Evolutionary conservation across 2,113 vertebrate species (phyloP), one percentile per base, ranked within the genome.

Genomic region (Sitta europaea): DNA sequence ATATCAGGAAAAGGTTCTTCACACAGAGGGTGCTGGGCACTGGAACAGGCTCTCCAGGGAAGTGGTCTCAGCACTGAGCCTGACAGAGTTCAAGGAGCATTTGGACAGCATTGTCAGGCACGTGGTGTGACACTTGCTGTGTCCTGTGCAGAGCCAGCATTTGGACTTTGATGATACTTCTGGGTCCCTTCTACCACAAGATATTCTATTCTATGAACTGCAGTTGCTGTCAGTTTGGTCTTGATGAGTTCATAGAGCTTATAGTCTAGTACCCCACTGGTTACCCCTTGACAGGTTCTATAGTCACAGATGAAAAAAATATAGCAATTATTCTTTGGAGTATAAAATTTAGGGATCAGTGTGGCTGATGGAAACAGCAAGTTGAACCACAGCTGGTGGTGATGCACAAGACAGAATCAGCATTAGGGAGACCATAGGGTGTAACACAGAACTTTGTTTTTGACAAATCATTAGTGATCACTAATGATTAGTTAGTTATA

Each of bases 21-120:
- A 42, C 8, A 16, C 11, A 29, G 42, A 14, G 15, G 1, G 5
- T 10, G 8, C 0, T 75, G 24, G 4, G 24, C 10, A 11, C 31
- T 31, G 71, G 43, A 17, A 35, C 0, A 35, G 42, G 15, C 10
- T 75, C 8, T 12, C 61, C 35, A 57, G 12, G 3, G 15, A 15
- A 54, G 10, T 0, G 1, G 12, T 48, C 70, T 55, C 42, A 48
- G 22, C 29, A 29, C 29, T 11, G 48, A 58, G 35, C 14, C 29
- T 65, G 50, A 20, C 15, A 40, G n/a, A 65, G 50, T 5, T 48
- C 42, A 65, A 55, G 6, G 2, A 10, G 9, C 1, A 0, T 54
- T 55, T 55, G 23, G 12, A 29, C 14, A 47, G 28, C 2, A 2
- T 4, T 28, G 12, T 74, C 28, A 73, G 24, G 3, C 3, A 29